These are phyloP conservation scores for Odontomachus brunneus DNA, from an alignment of 1,140 invertebrate species.

Conservation along the genomic window DNA sequence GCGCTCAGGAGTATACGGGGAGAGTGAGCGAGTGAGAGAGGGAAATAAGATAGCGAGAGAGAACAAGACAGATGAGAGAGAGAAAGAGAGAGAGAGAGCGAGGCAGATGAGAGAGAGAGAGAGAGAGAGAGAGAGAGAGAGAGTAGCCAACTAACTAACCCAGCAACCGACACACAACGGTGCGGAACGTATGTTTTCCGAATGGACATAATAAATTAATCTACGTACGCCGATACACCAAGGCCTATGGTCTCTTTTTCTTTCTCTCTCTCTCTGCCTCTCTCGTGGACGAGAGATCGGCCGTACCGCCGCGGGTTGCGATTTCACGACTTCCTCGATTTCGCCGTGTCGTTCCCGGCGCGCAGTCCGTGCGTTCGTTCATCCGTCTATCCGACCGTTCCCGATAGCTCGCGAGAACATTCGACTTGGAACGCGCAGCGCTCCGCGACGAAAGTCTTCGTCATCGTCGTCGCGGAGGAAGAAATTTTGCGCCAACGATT, in stretches of 20 bases:
- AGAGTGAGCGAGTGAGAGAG: not conserved
- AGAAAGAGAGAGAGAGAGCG: not conserved
- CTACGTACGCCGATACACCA: slow-evolving; percentile 73
- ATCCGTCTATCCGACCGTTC: not conserved
- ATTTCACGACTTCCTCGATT: not conserved
- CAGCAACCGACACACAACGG: slow-evolving; percentile 11
- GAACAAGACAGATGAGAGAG: no score
- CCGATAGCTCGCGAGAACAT: not conserved
- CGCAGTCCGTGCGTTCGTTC: not conserved
- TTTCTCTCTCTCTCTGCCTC: not conserved
- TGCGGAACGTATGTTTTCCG: slow-evolving; percentile 78
- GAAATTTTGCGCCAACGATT: not conserved
- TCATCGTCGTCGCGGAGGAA: not conserved
- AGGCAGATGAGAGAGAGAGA: not conserved
- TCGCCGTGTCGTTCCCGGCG: not conserved
- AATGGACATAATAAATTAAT: slow-evolving; percentile 77
- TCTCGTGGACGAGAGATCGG: slow-evolving; percentile 36
- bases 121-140: not conserved
- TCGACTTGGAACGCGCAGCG: not conserved
- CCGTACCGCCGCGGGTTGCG: not conserved
- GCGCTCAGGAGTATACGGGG: not conserved
- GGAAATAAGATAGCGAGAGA: not conserved
- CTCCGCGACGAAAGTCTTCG: not conserved
- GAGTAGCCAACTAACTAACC: slow-evolving; percentile 21
- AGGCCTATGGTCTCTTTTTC: slow-evolving; percentile 48